Evolutionary conservation across 2,113 vertebrate genomes (phyloP).

Genomic region (Cololabis saira): DNA sequence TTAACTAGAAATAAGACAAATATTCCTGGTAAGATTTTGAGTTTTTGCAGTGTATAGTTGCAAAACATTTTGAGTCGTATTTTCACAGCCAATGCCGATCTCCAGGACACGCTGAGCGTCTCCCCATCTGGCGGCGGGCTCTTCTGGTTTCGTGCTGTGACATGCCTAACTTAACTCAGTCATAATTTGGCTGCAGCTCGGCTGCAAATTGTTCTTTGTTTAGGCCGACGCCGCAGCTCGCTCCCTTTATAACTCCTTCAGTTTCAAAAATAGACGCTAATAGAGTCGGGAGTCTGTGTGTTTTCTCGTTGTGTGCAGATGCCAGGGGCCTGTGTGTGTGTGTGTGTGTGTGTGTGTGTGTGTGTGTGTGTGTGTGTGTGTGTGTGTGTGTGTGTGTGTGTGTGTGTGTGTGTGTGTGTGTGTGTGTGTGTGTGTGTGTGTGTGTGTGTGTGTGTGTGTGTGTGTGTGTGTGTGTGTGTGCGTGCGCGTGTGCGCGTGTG

Average conservation of each 20-base stretch:
- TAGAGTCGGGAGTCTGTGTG: constrained; percentile 37
- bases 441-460: constrained; percentile 18
- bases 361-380: no score
- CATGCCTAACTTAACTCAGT: constrained; percentile 52
- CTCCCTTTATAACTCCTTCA: constrained; percentile 35
- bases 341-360: constrained; percentile 19
- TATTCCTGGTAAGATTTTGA: no score
- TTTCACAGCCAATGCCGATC: constrained; percentile 21
- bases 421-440: constrained; percentile 29
- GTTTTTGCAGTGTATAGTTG: no score
- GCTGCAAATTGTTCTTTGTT: constrained; percentile 38
- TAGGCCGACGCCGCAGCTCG: constrained; percentile 31
- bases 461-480: constrained; percentile 27
- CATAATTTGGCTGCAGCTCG: constrained; percentile 49
- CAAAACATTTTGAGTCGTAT: constrained; percentile 30
- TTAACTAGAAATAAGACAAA: no score
- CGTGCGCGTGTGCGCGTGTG: constrained; percentile 17
- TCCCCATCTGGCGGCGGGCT: constrained; percentile 48
- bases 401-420: constrained; percentile 4
- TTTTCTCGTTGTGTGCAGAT: constrained; percentile 23
- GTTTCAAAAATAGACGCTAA: constrained; percentile 48
- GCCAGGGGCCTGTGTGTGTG: constrained; percentile 14
- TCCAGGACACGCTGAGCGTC: constrained; percentile 11
- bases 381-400: constrained; percentile 28
- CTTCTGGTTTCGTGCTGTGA: constrained; percentile 37